Percentiles rank a stretch among this genome's conserved stretches.
Evolutionary conservation across 2,113 vertebrate genomes (phyloP).

Genomic region (Microtus richardsoni): DNA sequence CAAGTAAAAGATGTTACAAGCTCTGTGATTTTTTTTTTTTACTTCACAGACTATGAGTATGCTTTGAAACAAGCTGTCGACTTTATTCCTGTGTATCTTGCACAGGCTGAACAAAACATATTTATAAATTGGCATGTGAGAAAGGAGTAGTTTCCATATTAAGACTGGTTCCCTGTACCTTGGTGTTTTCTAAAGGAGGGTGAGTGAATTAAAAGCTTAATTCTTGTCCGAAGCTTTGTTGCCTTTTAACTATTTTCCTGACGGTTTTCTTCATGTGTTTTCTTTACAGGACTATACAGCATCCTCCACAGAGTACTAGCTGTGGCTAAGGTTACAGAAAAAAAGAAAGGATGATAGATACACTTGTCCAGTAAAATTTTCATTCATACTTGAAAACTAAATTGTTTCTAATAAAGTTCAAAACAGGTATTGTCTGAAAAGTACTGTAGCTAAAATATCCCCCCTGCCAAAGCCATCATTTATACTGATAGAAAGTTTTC

Average conservation of each 20-base stretch:
- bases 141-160: slow-evolving; percentile 14
- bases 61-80: slow-evolving; percentile 36
- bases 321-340: background rate
- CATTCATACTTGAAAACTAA: background rate
- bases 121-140: slow-evolving; percentile 36
- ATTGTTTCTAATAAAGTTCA: slow-evolving; percentile 24
- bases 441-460: background rate
- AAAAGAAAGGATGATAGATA: background rate
- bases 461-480: background rate
- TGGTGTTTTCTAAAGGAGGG: slow-evolving; percentile 35
- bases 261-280: background rate
- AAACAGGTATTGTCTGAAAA: slow-evolving; percentile 2
- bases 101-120: slow-evolving; percentile 1
- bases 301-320: background rate
- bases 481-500: slow-evolving; percentile 21
- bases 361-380: slow-evolving; percentile 9
- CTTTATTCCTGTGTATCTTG: slow-evolving; percentile 16
- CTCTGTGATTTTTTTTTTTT: background rate
- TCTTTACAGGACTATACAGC: background rate
- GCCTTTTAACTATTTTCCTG: slow-evolving; percentile 32
- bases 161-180: background rate
- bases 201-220: background rate
- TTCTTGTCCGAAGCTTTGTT: slow-evolving; percentile 34
- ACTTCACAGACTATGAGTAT: slow-evolving; percentile 15
- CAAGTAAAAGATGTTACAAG: slow-evolving; percentile 37